These are phyloP conservation scores for Drosophila neoperkinsi DNA, from an alignment of 2,888 invertebrate species.

Conservation along the genomic window DNA sequence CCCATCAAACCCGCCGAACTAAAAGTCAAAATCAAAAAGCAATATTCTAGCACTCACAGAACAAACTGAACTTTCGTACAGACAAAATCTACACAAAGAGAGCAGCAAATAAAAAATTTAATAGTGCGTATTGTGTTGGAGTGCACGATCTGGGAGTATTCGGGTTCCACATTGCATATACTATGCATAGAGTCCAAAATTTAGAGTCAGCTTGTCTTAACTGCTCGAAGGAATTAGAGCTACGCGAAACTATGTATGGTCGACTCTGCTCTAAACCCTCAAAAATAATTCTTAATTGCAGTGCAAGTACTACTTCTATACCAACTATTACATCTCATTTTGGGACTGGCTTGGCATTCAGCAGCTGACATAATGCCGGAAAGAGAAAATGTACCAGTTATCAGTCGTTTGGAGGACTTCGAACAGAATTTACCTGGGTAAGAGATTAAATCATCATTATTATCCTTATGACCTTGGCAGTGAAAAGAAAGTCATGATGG, in stretches of 20 bases:
- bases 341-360: slow-evolving; percentile 13
- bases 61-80: slow-evolving; percentile 14
- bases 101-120: background rate
- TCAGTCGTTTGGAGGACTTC: slow-evolving; percentile 79
- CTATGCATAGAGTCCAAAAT: background rate
- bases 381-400: slow-evolving; percentile 75
- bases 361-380: slow-evolving; percentile 72
- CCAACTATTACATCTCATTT: slow-evolving; percentile 12
- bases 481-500: slow-evolving; percentile 69
- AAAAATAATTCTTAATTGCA: slow-evolving; percentile 9
- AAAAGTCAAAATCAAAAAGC: slow-evolving; percentile 22
- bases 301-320: slow-evolving; percentile 10
- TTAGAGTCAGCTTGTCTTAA: background rate
- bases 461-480: slow-evolving; percentile 50
- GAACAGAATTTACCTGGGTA: slow-evolving; percentile 81
- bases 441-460: slow-evolving; percentile 44
- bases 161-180: background rate
- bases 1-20: slow-evolving; percentile 33
- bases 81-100: slow-evolving; percentile 12
- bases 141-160: background rate
- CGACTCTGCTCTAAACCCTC: background rate
- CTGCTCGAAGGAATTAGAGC: background rate
- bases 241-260: background rate
- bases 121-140: background rate
- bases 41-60: slow-evolving; percentile 27